Base-by-base conservation (phyloP, 2,888 invertebrate species). In the Aphidius colemani region DNA sequence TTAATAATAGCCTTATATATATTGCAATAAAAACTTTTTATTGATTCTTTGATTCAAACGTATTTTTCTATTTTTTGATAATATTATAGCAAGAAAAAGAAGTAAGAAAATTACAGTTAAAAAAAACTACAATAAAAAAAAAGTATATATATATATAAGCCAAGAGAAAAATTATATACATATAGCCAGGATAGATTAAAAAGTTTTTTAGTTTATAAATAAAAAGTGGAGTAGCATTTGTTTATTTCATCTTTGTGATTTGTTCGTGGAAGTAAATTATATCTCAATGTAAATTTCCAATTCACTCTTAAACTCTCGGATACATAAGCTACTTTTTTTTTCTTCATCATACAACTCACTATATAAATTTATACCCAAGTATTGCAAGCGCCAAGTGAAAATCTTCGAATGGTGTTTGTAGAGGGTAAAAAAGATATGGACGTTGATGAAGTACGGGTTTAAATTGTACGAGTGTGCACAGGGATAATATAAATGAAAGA, bases 381-480 rank as follows among this genome's bases (percentile, higher is more conserved):
- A 68, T 66, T 68, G 60, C 69, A 65, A 30, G n/a, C 49, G 69
- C 70, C 65, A 59, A 66, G 64, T 60, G 65, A 68, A 71, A 74
- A 73, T 74, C 69, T 69, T 66, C 70, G 69, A 76, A 72, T 67
- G 70, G 72, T 77, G 74, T 78, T 78, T 77, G 74, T 74, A 67
- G 64, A 72, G 55, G 41, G 48, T 11, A 30, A 13, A 55, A 53
- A 55, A 53, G 40, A 59, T 61, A 51, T 30, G 30, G 48, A 44
- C 53, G 49, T 59, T 50, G 59, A 59, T 59, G 8, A 48, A 48
- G 50, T 59, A 53, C 59, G 56, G 43, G 49, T 48, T 51, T 41
- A 56, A 60, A 18, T 2, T 45, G 57, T 49, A 40, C 18, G 7
- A 30, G 51, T 46, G 61, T 56, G 45, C 30, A 48, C 57, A 41